Evolutionary conservation across 2,888 invertebrate genomes (phyloP).

Genomic region (Lochmaea crataegi): DNA sequence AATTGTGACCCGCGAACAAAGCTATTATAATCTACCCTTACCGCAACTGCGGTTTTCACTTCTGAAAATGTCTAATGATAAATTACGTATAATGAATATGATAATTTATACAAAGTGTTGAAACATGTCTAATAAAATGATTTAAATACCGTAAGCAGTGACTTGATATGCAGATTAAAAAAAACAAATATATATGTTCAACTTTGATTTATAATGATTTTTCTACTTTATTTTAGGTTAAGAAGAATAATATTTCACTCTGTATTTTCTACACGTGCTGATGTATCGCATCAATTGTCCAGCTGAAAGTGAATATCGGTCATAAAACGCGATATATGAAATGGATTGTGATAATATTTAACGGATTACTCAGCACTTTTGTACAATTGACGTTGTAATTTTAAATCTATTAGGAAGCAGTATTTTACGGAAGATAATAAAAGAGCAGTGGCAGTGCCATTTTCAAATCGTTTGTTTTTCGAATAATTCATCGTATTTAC

Average conservation of each 20-base stretch:
- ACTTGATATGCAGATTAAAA: too few relatives aligned
- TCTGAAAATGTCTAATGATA: too few relatives aligned
- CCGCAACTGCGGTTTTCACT: too few relatives aligned
- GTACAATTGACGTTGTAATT: background rate
- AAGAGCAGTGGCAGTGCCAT: background rate
- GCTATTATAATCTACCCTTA: too few relatives aligned
- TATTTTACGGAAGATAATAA: background rate
- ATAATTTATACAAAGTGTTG: too few relatives aligned
- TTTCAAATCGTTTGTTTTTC: background rate
- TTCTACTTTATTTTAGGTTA: background rate
- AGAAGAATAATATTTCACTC: background rate
- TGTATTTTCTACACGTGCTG: background rate
- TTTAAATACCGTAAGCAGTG: too few relatives aligned
- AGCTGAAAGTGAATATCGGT: background rate
- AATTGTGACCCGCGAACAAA: too few relatives aligned
- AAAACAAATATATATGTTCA: too few relatives aligned
- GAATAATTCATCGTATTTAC: background rate
- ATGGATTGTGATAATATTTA: background rate
- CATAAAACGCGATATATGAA: background rate
- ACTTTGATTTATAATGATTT: background rate
- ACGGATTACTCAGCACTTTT: conserved; percentile 1
- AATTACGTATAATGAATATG: too few relatives aligned
- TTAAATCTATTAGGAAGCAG: background rate
- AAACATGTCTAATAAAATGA: too few relatives aligned
- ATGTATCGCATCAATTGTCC: background rate